Conservation (phyloP, 2,797 vertebrate genomes). For the Prionace glauca region DNA sequence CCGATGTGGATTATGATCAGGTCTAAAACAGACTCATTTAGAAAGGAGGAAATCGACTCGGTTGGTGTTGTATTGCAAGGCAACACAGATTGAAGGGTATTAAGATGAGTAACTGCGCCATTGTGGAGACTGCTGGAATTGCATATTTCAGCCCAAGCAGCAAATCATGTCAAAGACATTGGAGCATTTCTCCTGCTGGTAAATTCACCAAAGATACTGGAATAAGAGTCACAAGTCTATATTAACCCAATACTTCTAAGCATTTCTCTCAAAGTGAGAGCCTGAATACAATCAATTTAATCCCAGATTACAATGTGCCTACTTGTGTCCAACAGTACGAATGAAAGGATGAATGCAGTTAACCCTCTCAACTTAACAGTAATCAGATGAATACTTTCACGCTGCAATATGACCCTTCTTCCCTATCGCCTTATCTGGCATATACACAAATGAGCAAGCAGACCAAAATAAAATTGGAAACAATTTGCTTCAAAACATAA, state of each 20-base stretch:
- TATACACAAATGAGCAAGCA: neutral
- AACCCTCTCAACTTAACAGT: neutral
- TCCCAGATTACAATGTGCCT: neutral
- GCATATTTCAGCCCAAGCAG: neutral
- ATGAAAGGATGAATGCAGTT: neutral
- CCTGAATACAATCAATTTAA: neutral
- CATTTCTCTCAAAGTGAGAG: neutral
- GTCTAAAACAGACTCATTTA: neutral
- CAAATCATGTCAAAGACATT: neutral
- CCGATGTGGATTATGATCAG: constrained; percentile 2
- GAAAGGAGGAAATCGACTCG: neutral
- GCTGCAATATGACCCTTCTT: neutral
- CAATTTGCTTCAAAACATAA: neutral
- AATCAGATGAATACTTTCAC: neutral
- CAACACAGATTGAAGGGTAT: neutral
- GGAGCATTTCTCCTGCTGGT: neutral
- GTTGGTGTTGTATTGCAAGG: neutral
- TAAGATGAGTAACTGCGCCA: constrained; percentile 14
- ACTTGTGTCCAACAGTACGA: neutral
- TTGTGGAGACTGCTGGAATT: neutral
- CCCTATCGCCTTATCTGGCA: neutral
- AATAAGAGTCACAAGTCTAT: neutral
- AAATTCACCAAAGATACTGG: neutral
- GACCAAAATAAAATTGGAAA: neutral
- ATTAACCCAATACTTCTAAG: neutral